Conservation (phyloP, 2,888 invertebrate genomes). For the Prosopocoilus inquinatus region DNA sequence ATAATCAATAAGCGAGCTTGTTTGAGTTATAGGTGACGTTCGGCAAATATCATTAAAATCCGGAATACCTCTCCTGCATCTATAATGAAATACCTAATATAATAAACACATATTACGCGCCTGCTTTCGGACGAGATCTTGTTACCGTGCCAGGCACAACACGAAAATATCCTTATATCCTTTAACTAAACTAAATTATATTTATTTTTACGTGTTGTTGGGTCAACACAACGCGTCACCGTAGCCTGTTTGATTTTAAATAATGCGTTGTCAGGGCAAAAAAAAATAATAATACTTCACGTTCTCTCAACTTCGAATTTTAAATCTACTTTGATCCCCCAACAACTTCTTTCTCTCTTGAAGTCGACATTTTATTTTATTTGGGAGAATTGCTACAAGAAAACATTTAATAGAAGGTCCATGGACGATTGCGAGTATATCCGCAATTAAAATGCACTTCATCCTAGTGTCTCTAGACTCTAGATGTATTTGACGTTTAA, state of each 20-base stretch:
- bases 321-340: no score
- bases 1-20: constrained; percentile 23
- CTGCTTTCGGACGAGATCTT: constrained; percentile 21
- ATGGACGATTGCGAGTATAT: no score
- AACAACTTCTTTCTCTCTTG: no score
- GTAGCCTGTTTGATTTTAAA: neutral
- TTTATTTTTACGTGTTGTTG: constrained; percentile 12
- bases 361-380: no score
- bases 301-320: no score
- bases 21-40: constrained; percentile 24
- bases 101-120: constrained; percentile 32
- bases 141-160: constrained; percentile 31
- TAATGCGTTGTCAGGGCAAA: no score
- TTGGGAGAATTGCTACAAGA: no score
- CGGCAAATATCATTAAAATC: constrained; percentile 33
- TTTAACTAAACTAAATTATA: constrained; percentile 14
- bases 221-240: constrained; percentile 24
- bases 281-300: no score
- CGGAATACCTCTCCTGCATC: constrained; percentile 33
- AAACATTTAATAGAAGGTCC: no score
- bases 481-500: no score
- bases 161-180: constrained; percentile 12
- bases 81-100: constrained; percentile 34
- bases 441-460: no score
- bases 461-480: no score